These are phyloP conservation scores for Salticus scenicus DNA, from an alignment of 2,888 invertebrate species.

Conservation along the genomic window DNA sequence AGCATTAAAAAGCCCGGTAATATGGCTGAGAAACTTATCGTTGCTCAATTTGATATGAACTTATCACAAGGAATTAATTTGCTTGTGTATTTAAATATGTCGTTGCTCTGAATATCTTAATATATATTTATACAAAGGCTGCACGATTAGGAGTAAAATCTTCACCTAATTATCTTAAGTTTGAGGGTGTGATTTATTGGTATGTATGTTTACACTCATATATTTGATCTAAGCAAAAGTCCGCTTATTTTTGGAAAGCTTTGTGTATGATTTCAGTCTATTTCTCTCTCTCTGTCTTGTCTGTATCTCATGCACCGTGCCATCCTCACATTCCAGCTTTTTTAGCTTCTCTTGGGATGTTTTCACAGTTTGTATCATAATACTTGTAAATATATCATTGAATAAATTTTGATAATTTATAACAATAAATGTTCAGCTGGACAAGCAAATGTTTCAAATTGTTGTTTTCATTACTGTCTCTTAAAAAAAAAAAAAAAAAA, in stretches of 20 bases:
- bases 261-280: neutral
- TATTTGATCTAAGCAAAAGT: conserved; percentile 12
- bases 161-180: neutral
- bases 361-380: conserved; percentile 71
- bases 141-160: neutral
- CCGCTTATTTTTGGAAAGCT: conserved; percentile 53
- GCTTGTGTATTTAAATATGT: too few species aligned
- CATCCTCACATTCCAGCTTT: conserved; percentile 67
- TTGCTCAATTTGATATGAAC: too few species aligned
- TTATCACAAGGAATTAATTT: too few species aligned
- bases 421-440: conserved; percentile 71
- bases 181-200: neutral
- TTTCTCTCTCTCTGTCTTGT: conserved; percentile 36
- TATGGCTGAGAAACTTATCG: too few species aligned
- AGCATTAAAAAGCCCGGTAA: too few species aligned
- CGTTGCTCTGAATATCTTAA: too few species aligned
- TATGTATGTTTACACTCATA: neutral
- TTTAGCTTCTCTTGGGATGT: conserved; percentile 70
- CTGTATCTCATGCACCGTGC: conserved; percentile 52
- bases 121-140: too few species aligned
- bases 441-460: conserved; percentile 65
- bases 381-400: conserved; percentile 71
- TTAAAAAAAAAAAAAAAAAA: too few species aligned
- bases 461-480: conserved; percentile 17
- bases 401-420: conserved; percentile 71